Evolutionary conservation across 2,888 invertebrate genomes (phyloP).

Genomic region (Himalopsyche tibetana): DNA sequence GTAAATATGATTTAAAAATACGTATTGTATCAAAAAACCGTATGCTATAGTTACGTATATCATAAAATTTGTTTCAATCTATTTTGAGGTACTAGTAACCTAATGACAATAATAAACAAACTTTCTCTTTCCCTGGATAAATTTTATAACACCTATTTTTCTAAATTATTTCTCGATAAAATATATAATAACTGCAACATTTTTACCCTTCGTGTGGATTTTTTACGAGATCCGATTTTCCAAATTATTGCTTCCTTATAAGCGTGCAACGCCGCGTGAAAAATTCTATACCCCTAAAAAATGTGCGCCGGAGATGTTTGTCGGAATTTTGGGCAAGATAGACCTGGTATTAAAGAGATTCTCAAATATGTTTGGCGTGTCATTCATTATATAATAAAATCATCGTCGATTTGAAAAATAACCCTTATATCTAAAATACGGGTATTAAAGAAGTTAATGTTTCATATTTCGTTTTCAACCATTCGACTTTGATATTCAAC

Average conservation of each 20-base stretch:
- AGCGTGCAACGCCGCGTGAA: conserved; percentile 24
- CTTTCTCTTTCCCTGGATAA: not conserved
- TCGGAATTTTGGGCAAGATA: not conserved
- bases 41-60: too few species aligned
- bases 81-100: not conserved
- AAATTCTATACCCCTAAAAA: conserved; percentile 37
- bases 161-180: conserved; percentile 8
- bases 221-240: conserved; percentile 35
- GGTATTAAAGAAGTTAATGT: too few species aligned
- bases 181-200: conserved; percentile 14
- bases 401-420: too few species aligned
- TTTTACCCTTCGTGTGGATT: not conserved
- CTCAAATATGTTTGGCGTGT: not conserved
- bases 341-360: not conserved
- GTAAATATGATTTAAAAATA: too few species aligned
- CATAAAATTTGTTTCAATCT: not conserved
- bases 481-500: too few species aligned
- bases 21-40: too few species aligned
- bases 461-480: too few species aligned
- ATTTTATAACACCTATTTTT: not conserved
- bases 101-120: not conserved
- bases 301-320: not conserved
- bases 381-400: not conserved
- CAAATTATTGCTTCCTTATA: conserved; percentile 38
- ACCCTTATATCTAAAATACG: too few species aligned